A percentile compares a stretch with the other conserved stretches of the same genome.
phyloP scores from a whole-genome alignment of 2,797 vertebrate species.

The Sciurus vulgaris region DNA sequence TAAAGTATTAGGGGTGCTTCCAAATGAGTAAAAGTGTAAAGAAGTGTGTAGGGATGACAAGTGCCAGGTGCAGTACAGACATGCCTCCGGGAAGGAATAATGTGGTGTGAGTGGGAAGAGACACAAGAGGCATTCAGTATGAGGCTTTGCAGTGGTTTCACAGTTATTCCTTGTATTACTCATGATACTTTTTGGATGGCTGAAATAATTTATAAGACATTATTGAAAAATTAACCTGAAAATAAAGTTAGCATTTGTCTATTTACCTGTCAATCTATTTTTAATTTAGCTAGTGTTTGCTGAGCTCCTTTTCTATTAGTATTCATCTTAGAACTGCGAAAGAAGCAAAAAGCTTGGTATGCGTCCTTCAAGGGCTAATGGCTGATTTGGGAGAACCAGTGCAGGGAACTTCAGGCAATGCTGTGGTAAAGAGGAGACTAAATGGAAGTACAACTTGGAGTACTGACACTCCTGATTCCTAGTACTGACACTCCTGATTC shows the following conservation, averaged over 20 bases:
- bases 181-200: background rate
- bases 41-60: background rate
- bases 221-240: background rate
- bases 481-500: too few species aligned
- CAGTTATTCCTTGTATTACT: background rate
- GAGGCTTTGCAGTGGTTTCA: background rate
- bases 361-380: background rate
- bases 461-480: too few species aligned
- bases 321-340: background rate
- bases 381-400: background rate
- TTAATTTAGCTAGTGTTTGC: background rate
- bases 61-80: fast-evolving
- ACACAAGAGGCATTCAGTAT: too few species aligned
- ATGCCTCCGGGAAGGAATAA: background rate
- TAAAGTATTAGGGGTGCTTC: background rate
- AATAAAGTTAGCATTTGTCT: background rate
- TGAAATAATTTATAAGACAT: background rate
- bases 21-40: background rate
- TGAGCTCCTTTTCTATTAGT: background rate
- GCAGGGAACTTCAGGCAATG: background rate
- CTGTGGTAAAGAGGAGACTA: background rate
- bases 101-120: background rate
- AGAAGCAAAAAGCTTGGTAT: background rate
- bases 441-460: background rate
- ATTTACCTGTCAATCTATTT: background rate